Evolutionary conservation across 1,140 invertebrate genomes (phyloP), one percentile per base, ranked within the genome.

Genomic region (Babylonia areolata): DNA sequence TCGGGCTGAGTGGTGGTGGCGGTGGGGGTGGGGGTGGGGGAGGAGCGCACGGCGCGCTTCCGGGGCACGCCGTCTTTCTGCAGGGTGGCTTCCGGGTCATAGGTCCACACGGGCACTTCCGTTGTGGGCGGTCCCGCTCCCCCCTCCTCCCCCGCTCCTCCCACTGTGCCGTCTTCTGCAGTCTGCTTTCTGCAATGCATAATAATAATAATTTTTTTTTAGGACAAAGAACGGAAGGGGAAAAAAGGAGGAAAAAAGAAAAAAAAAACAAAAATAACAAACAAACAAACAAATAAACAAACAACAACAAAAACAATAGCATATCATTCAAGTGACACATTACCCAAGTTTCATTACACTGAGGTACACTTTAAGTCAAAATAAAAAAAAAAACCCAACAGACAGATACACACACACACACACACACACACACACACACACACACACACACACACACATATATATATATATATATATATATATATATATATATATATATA

Each of bases 61-160:
- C 85, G 75, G 33, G 83, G 58, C 31, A 87, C 64, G 46, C 85
- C 73, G 37, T 86, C 71, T 64, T 79, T 54, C 69, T 87, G 86
- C 31, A 79, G 39, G 40, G 83, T 87, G 20, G 82, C 79, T 23
- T 87, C 86, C 15, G 86, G 83, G 78, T 87, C 83, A 33, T 85
- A 85, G 78, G 64, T 64, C 86, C 86, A 87, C 5, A 87, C 71
- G 2, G 58, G 37, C 17, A 51, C 85, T 20, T 17, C 73, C 28
- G 1, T 11, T n/a, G n/a, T n/a, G n/a, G n/a, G n/a, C 37, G 77
- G 23, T 33, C 37, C 35, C 15, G 37, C 73, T 37, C 73, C 73
- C 5, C 6, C n/a, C 69, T 23, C 33, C 28, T 5, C 64, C 28
- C n/a, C 64, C 28, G 5, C n/a, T 31, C 64, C 64, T 5, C 69